Evolutionary conservation across 2,888 invertebrate genomes (phyloP), one percentile per base, ranked within the genome.

Genomic region (Rambutsinella grinnellia): DNA sequence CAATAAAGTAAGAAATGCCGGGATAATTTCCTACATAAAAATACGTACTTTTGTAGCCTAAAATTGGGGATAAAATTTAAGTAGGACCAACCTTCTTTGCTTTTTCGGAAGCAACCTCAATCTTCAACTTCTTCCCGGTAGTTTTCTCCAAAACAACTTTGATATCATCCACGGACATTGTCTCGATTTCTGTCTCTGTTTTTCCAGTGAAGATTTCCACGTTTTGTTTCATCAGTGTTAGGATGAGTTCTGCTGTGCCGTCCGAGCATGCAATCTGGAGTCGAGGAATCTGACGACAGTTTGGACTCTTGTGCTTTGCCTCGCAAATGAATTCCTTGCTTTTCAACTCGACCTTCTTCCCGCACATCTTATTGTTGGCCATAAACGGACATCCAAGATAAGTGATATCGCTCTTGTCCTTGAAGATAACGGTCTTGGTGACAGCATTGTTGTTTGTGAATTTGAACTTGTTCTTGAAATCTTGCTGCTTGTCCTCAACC

Each of bases 321-420:
- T 82, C 79, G 53, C 82, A 82, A 46, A 82, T 77, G 54, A 81
- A 82, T 47, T 82, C 80, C 27, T 79, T 79, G 70, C 82, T 81
- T 47, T 82, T 82, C 53, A 81, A 47, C 21, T 82, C 80, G 17
- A 82, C 81, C 77, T 81, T 80, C 56, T 82, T 80, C 10, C 78
- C 79, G 53, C 82, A 82, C 54, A 79, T 70, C 46, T 80, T 79
- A 51, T 75, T 78, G 46, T 69, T 78, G 2, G 67, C 75, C 66
- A 75, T 57, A 10, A 49, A 79, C 0, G 79, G 80, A 60, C 82
- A 82, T 17, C 82, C 82, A 67, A 81, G 78, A 54, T 82, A 82
- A 19, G 80, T 81, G 28, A 82, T 77, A 62, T 82, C 82, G 21
- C 76, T 81, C 60, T 82, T 82, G 65, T 82, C 79, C 46, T 81